Conservation (phyloP, 2,888 invertebrate genomes). For the Peribatodes rhomboidaria region DNA sequence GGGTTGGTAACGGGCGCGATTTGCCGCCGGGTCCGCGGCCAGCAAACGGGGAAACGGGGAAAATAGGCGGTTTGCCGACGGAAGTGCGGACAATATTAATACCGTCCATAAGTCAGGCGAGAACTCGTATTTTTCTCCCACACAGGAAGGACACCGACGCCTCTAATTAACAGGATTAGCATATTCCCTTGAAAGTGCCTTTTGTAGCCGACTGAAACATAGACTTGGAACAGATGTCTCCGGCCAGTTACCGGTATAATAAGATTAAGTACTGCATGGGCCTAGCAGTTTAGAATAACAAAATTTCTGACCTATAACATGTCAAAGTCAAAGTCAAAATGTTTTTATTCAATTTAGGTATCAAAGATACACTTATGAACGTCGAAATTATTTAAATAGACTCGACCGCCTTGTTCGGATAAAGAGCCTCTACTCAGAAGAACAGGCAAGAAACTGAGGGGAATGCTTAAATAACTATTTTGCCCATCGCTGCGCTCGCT, state of each 20-base stretch:
- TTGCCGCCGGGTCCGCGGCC: slow-evolving; percentile 30
- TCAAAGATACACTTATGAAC: no score
- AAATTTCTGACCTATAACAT: no score
- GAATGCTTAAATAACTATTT: no score
- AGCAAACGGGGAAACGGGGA: slow-evolving; percentile 61
- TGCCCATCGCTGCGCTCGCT: no score
- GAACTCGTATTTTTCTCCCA: slow-evolving; percentile 78
- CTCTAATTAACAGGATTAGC: slow-evolving; percentile 84
- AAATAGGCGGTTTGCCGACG: slow-evolving; percentile 69
- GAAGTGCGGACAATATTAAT: slow-evolving; percentile 83
- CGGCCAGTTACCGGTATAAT: slow-evolving; percentile 18
- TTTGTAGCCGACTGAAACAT: slow-evolving; percentile 56
- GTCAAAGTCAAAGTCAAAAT: no score
- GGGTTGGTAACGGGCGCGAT: slow-evolving; percentile 41
- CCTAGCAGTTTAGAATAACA: neutral
- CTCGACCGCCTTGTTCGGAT: no score
- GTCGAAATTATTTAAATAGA: no score
- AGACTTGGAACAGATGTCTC: slow-evolving; percentile 42
- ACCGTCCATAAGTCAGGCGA: slow-evolving; percentile 76
- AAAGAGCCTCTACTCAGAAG: no score
- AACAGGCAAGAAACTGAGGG: no score
- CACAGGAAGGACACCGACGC: slow-evolving; percentile 75
- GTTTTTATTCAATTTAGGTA: no score
- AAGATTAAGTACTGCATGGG: neutral
- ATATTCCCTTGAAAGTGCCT: slow-evolving; percentile 73